These are phyloP conservation scores for Forbesichthys papilliferus DNA, from an alignment of 2,113 vertebrate species.

Conservation along the genomic window DNA sequence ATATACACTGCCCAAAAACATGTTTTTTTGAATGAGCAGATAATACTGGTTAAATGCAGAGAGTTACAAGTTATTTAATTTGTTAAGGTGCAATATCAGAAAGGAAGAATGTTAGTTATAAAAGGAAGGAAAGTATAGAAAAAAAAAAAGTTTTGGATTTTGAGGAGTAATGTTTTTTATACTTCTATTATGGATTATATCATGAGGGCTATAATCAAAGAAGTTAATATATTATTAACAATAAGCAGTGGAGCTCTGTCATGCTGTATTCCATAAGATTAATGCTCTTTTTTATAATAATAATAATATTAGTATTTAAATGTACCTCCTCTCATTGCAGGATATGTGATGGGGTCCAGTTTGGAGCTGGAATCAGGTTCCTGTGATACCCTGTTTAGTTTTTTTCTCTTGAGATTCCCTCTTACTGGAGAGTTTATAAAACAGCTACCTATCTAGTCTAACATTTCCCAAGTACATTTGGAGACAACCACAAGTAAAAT, in stretches of 20 bases:
- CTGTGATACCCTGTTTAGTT: constrained; percentile 71
- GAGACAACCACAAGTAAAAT: constrained; percentile 22
- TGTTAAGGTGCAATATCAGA: not conserved
- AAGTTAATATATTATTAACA: not conserved
- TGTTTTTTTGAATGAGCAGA: too few relatives aligned
- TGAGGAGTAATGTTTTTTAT: not conserved
- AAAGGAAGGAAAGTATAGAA: not conserved
- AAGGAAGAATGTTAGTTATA: not conserved
- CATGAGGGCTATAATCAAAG: not conserved
- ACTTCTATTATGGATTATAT: not conserved
- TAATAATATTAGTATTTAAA: not conserved
- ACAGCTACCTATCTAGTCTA: too few relatives aligned
- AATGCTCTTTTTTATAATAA: not conserved
- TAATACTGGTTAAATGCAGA: too few relatives aligned
- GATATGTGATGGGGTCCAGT: constrained; percentile 95
- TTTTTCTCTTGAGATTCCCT: not conserved
- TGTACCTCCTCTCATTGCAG: constrained; percentile 62
- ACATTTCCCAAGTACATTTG: not conserved
- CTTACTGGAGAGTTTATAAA: too few relatives aligned
- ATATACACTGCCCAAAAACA: too few relatives aligned
- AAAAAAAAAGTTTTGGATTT: not conserved
- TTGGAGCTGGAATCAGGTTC: constrained; percentile 96
- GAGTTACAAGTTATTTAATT: not conserved
- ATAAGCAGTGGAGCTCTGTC: not conserved
- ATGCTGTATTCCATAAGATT: not conserved